These are phyloP conservation scores for Hirtodrosophila alboralis DNA, from an alignment of 2,888 invertebrate species.

Conservation along the genomic window DNA sequence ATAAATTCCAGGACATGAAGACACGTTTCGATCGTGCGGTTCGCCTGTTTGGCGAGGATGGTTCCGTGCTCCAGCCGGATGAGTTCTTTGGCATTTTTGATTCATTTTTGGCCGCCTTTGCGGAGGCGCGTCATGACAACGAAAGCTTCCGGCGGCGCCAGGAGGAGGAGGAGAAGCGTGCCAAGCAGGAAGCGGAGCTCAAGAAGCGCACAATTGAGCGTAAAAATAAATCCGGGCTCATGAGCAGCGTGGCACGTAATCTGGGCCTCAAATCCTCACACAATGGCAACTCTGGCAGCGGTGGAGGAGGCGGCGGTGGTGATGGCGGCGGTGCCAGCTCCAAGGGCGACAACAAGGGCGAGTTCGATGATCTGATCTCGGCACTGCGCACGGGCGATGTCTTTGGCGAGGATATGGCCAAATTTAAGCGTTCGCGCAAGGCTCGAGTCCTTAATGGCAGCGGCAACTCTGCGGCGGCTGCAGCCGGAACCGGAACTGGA, in stretches of 20 bases:
- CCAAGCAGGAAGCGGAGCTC: constrained; percentile 93
- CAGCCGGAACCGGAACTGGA: constrained; percentile 31
- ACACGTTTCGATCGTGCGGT: constrained; percentile 95
- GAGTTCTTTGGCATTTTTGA: constrained; percentile 97
- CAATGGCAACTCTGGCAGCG: constrained; percentile 34
- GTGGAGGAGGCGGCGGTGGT: too few relatives aligned
- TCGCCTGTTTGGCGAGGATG: constrained; percentile 95
- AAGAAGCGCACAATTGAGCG: constrained; percentile 95
- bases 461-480: neutral
- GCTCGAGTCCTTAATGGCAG: constrained; percentile 85
- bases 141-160: constrained; percentile 92
- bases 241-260: constrained; percentile 90
- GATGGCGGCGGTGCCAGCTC: constrained; percentile 82
- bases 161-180: constrained; percentile 95
- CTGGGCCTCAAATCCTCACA: constrained; percentile 87
- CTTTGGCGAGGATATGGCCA: constrained; percentile 97
- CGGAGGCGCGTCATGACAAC: constrained; percentile 94
- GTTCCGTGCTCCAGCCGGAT: constrained; percentile 92
- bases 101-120: constrained; percentile 91
- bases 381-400: constrained; percentile 97
- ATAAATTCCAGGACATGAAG: constrained; percentile 97
- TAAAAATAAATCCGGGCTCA: constrained; percentile 91
- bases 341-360: constrained; percentile 88
- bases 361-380: constrained; percentile 98
- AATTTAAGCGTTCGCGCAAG: constrained; percentile 92